Percentiles rank a stretch among this genome's conserved stretches.
These are phyloP conservation scores for Dioctria rufipes DNA, from an alignment of 2,888 invertebrate species.

Conservation along the genomic window DNA sequence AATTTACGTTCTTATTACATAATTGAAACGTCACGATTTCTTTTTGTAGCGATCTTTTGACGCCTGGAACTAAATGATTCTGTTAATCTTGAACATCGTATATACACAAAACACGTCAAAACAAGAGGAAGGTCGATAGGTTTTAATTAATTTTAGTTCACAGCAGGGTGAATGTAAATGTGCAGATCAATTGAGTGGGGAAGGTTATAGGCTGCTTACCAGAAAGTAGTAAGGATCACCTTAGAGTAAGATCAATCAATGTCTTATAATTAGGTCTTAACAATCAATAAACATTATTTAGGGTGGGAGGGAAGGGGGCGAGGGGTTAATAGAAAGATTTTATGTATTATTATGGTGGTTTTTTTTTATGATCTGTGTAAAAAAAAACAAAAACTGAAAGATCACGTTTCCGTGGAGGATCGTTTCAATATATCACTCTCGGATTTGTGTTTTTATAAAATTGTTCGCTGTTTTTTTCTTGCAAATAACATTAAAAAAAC, in stretches of 20 bases:
- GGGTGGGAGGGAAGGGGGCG: too few species aligned
- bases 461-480: not conserved
- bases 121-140: conserved; percentile 2
- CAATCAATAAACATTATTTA: not conserved
- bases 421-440: not conserved
- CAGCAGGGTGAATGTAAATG: conserved; percentile 10
- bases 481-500: not conserved
- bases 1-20: conserved; percentile 1
- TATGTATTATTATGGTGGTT: not conserved
- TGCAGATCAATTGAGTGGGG: not conserved
- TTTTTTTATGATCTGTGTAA: too few species aligned
- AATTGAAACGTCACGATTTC: conserved; percentile 4
- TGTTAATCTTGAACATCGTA: not conserved
- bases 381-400: not conserved
- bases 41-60: not conserved
- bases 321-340: not conserved
- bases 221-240: not conserved
- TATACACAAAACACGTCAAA: conserved; percentile 2
- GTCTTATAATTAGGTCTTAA: not conserved
- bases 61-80: not conserved
- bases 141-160: not conserved
- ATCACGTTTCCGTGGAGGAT: not conserved
- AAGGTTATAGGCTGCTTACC: not conserved
- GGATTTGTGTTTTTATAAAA: not conserved
- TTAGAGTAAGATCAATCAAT: not conserved